Base-by-base conservation (phyloP, 2,888 invertebrate species). In the Stenodera caucasica region DNA sequence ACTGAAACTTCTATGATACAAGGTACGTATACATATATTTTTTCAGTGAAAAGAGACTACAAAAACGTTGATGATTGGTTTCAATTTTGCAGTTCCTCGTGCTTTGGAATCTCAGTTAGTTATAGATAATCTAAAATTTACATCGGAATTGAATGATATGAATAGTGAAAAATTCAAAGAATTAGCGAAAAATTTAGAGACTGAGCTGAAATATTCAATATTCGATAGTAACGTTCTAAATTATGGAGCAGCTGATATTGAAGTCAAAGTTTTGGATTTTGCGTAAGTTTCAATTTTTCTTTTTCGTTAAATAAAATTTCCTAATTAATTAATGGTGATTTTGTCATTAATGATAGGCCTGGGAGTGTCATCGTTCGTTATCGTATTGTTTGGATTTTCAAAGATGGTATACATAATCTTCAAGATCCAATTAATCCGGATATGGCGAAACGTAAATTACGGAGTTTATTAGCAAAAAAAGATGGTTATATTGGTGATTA, bases 91-190 rank as follows among this genome's bases (percentile, higher is more conserved):
- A 86, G 90, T 92, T 65, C 88, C 90, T 54, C 82, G 85, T 73
- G 88, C 88, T 2, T 73, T 91, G 49, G 89, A 91, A 78, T 90
- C 90, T 2, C 84, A 86, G 70, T 75, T 91, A 57, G 85, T 80
- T 60, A 83, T 92, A 33, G 87, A 89, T 68, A 88, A 90, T 73
- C 82, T 88, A 68, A 83, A 85, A 49, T 90, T 85, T 78, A 82
- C 82, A 9, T 80, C 84, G 1, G 85, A 83, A 21, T 81, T 90
- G 49, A 77, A 81, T 33, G 83, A 90, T 71, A 81, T 82, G 15
- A 86, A 86, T 37, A 89, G 89, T 56, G 77, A 83, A 14, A 84
- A 86, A 68, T 90, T 86, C 78, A 83, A 84, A 69, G 82, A 85
- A 57, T 82, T 91, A 60, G 83, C 86, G 0, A 69, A 78, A 37